Evolutionary conservation across 1,140 invertebrate genomes (phyloP).

Genomic region (Saccostrea cuccullata): DNA sequence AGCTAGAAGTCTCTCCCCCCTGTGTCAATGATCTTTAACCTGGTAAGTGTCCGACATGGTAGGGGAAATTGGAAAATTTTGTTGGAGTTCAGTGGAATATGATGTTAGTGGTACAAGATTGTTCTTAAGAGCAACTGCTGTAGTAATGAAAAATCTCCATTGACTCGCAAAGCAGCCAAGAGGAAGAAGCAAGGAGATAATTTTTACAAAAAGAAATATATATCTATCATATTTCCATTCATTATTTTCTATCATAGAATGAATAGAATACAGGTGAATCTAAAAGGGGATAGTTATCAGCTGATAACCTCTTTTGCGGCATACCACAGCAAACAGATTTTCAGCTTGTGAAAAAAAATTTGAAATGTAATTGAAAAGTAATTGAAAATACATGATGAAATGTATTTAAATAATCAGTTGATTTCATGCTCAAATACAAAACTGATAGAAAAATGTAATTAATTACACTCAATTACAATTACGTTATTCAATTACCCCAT

Average conservation of each 20-base stretch:
- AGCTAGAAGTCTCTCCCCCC: background rate
- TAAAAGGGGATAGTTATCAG: too few relatives aligned
- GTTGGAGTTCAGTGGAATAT: background rate
- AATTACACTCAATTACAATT: too few relatives aligned
- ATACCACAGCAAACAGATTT: background rate
- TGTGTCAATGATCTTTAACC: background rate
- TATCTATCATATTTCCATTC: too few relatives aligned
- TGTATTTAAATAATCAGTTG: too few relatives aligned
- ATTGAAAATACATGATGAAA: too few relatives aligned
- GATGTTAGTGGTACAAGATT: background rate
- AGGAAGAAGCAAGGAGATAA: background rate
- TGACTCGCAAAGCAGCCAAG: background rate
- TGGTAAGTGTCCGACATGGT: background rate
- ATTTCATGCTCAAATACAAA: too few relatives aligned
- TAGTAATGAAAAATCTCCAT: background rate
- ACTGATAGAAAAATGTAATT: too few relatives aligned
- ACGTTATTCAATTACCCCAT: too few relatives aligned
- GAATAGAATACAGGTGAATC: too few relatives aligned
- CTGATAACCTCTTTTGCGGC: background rate
- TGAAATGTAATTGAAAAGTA: too few relatives aligned
- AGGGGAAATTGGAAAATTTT: background rate
- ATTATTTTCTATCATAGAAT: too few relatives aligned
- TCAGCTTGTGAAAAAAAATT: too few relatives aligned
- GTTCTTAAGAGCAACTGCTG: background rate
- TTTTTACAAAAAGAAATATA: background rate